Evolutionary conservation across 2,797 vertebrate species (phyloP).

Genomic region (Pelochelys cantorii): DNA sequence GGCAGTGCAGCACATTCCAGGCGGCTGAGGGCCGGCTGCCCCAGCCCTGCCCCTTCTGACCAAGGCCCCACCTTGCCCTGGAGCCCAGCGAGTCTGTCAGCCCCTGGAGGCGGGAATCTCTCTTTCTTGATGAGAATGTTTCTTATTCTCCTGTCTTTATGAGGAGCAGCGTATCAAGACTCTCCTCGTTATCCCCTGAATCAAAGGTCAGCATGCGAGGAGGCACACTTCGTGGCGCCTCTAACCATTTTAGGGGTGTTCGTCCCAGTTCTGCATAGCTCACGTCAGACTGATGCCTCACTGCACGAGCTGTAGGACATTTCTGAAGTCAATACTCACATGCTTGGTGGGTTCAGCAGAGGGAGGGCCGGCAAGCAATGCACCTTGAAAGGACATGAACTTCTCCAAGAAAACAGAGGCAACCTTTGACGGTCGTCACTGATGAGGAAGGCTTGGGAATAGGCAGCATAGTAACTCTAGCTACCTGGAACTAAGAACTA

Average conservation of each 20-base stretch:
- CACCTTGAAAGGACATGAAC: not conserved
- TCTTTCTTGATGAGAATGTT: not conserved
- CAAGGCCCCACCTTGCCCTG: too few species aligned
- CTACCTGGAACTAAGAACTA: not conserved
- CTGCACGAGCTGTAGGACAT: not conserved
- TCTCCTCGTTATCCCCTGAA: not conserved
- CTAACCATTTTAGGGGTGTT: not conserved
- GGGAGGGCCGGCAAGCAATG: not conserved
- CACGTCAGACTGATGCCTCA: not conserved
- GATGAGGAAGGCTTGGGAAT: not conserved
- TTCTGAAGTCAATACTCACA: not conserved
- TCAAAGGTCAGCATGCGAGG: not conserved
- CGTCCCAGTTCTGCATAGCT: not conserved
- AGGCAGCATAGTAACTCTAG: not conserved
- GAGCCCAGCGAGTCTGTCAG: too few species aligned
- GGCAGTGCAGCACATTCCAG: too few species aligned
- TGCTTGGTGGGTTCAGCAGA: not conserved
- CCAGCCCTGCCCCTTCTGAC: too few species aligned
- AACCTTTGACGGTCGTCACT: not conserved
- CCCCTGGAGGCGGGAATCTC: not conserved
- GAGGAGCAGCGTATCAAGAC: not conserved
- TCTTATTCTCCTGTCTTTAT: not conserved
- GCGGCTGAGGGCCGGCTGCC: too few species aligned
- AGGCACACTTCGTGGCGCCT: not conserved
- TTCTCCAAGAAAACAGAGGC: not conserved